Conservation (phyloP, 2,888 invertebrate genomes). For the Mesoligia furuncula region DNA sequence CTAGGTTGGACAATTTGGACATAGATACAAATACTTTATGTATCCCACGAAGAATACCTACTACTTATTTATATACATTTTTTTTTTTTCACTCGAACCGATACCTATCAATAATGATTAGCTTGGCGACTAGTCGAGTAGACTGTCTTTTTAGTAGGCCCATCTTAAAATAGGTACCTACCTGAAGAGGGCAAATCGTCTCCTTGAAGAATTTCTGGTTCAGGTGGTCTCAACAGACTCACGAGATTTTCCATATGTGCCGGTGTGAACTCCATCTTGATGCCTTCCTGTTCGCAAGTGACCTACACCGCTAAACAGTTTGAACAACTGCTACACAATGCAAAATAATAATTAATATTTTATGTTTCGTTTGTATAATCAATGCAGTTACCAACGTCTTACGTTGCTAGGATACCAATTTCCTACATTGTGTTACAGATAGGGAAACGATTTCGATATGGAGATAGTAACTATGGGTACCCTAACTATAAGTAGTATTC, state of each 20-base stretch:
- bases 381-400: conserved; percentile 35
- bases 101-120: background rate
- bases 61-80: no score
- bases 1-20: no score
- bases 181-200: conserved; percentile 76
- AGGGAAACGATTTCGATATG: background rate
- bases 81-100: background rate
- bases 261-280: conserved; percentile 76
- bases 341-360: background rate
- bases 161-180: background rate
- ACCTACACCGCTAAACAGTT: background rate
- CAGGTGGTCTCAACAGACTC: conserved; percentile 81
- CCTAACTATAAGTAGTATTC: background rate
- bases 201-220: conserved; percentile 85
- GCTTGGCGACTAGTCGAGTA: background rate
- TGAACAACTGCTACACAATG: conserved; percentile 3
- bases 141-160: background rate
- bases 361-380: conserved; percentile 22
- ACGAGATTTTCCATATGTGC: conserved; percentile 79
- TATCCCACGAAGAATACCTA: no score
- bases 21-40: background rate
- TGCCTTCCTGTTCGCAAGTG: background rate
- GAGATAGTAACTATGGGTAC: background rate
- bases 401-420: background rate
- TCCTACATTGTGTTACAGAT: background rate